These are phyloP conservation scores for Fissipunctia ypsillon DNA, from an alignment of 2,888 invertebrate genomes.

Conservation along the genomic window DNA sequence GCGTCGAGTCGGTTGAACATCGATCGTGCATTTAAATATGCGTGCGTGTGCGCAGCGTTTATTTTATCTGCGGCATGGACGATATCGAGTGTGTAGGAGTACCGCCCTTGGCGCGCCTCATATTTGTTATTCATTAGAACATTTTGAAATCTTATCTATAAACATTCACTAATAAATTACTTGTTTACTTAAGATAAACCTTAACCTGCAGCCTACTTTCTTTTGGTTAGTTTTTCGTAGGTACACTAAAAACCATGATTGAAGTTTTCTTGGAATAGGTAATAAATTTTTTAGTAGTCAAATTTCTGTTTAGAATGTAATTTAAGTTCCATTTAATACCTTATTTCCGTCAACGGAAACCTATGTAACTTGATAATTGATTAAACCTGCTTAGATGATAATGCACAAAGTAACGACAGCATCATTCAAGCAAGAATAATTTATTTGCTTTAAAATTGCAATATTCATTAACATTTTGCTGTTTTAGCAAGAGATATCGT, in stretches of 20 bases:
- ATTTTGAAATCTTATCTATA: conserved; percentile 68
- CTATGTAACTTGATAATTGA: conserved; percentile 24
- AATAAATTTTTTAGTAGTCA: neutral
- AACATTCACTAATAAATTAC: conserved; percentile 64
- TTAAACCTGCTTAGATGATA: conserved; percentile 25
- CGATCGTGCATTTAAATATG: conserved; percentile 70
- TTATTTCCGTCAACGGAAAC: conserved; percentile 32
- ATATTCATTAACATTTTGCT: conserved; percentile 37
- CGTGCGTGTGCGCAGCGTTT: conserved; percentile 68
- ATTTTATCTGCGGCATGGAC: conserved; percentile 69
- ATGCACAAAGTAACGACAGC: conserved; percentile 8
- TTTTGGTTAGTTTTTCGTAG: conserved; percentile 2
- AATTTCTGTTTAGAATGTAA: neutral
- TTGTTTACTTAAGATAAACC: conserved; percentile 52
- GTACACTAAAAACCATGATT: neutral
- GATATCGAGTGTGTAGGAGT: conserved; percentile 71
- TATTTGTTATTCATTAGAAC: conserved; percentile 70
- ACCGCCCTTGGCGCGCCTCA: conserved; percentile 74
- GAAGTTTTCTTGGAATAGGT: no score
- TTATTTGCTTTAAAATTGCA: conserved; percentile 48
- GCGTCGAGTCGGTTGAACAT: conserved; percentile 66
- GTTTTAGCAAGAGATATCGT: conserved; percentile 61
- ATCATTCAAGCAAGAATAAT: neutral
- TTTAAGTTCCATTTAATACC: neutral
- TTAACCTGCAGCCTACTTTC: conserved; percentile 20